Percentiles rank a stretch among this genome's conserved stretches.
Evolutionary conservation across 2,113 vertebrate species (phyloP).

Genomic region (Perca flavescens): DNA sequence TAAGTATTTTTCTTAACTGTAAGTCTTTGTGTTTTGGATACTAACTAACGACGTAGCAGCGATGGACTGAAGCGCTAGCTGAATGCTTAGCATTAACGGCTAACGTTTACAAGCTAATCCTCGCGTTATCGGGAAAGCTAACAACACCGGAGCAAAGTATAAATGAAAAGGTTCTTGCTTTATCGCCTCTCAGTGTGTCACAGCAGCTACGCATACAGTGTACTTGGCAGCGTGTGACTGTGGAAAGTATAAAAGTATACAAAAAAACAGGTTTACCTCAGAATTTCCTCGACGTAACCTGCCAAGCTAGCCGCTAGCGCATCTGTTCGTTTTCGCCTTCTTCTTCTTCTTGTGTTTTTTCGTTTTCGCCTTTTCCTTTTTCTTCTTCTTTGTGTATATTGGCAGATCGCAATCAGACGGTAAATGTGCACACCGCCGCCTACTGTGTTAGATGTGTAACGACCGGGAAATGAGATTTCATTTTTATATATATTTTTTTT

Average conservation of each 20-base stretch:
- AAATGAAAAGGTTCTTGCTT: neutral
- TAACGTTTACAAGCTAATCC: constrained; percentile 47
- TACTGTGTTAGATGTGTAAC: fast-evolving
- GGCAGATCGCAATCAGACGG: too few relatives aligned
- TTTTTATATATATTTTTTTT: too few relatives aligned
- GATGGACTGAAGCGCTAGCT: neutral
- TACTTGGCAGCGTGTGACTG: fast-evolving
- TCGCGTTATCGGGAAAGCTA: constrained; percentile 22
- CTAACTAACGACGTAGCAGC: neutral
- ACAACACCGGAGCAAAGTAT: neutral
- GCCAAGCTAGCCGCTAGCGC: constrained; percentile 38
- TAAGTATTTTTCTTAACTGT: fast-evolving
- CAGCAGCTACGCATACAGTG: fast-evolving
- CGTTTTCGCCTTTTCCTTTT: neutral
- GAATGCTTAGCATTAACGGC: constrained; percentile 28
- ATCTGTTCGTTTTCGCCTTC: neutral
- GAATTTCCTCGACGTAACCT: constrained; percentile 29
- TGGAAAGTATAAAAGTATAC: fast-evolving
- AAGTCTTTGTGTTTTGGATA: fast-evolving
- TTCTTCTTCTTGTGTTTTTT: neutral
- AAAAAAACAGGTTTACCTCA: constrained; percentile 46
- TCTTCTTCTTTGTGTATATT: constrained; percentile 10
- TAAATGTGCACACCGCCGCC: neutral
- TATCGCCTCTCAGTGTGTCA: fast-evolving
- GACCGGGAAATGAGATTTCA: neutral